Conservation (phyloP, 2,888 invertebrate species). For the Cephus pulcher region DNA sequence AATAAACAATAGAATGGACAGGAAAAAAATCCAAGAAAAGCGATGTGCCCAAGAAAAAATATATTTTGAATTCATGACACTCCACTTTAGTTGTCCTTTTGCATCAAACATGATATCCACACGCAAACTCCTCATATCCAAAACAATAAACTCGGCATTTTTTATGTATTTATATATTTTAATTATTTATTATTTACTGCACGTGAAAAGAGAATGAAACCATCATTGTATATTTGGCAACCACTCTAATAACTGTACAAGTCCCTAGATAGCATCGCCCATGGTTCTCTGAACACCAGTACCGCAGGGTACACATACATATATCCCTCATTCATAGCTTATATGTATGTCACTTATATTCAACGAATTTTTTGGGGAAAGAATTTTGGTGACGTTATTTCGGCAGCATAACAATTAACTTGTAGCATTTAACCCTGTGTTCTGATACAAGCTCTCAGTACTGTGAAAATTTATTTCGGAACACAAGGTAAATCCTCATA, state of each 20-base stretch:
- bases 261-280: neutral
- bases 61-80: constrained; percentile 37
- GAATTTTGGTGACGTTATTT: neutral
- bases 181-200: neutral
- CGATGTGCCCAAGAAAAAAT: constrained; percentile 18
- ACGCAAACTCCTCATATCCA: neutral
- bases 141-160: neutral
- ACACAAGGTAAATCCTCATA: too few relatives aligned
- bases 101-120: neutral
- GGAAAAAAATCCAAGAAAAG: constrained; percentile 23
- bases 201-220: neutral
- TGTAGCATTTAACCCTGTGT: too few relatives aligned
- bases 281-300: neutral
- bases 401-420: too few relatives aligned
- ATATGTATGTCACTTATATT: neutral
- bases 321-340: neutral
- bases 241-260: neutral
- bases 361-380: too few relatives aligned
- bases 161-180: constrained; percentile 1
- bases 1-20: constrained; percentile 29
- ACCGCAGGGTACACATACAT: too few relatives aligned
- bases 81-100: constrained; percentile 19
- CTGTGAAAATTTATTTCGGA: too few relatives aligned
- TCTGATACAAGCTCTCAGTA: too few relatives aligned
- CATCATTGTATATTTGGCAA: neutral